Conservation (phyloP, 2,888 invertebrate genomes). For the Drosophila paranaensis region DNA sequence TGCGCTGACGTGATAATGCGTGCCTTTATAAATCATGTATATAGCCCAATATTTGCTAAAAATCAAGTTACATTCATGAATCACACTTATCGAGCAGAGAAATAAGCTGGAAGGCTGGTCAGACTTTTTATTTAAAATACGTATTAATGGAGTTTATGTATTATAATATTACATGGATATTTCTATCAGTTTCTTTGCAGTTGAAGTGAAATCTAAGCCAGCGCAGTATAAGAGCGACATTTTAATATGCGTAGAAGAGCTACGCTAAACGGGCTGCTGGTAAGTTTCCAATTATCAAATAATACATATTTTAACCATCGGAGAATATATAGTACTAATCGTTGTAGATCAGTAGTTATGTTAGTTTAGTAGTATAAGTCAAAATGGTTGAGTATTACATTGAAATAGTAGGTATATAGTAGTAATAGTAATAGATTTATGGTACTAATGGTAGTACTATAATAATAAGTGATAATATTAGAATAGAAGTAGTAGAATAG, state of each 20-base stretch:
- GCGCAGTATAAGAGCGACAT: background rate
- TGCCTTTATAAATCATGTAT: slow-evolving; percentile 49
- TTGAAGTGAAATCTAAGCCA: background rate
- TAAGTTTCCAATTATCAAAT: slow-evolving; percentile 22
- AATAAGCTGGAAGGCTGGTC: background rate
- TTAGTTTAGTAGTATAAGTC: too few relatives aligned
- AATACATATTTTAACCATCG: too few relatives aligned
- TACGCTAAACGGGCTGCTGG: slow-evolving; percentile 55
- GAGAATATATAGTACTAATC: too few relatives aligned
- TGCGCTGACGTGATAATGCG: slow-evolving; percentile 43
- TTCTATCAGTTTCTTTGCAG: slow-evolving; percentile 7
- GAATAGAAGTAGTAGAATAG: too few relatives aligned
- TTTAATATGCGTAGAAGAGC: slow-evolving; percentile 55
- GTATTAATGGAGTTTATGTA: background rate
- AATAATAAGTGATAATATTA: too few relatives aligned
- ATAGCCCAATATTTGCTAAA: slow-evolving; percentile 5
- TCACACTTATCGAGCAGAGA: background rate
- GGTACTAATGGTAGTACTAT: background rate
- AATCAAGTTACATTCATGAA: background rate
- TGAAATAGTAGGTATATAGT: too few relatives aligned
- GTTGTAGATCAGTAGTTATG: too few relatives aligned
- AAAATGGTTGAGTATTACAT: too few relatives aligned
- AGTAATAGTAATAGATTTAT: too few relatives aligned
- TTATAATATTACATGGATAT: background rate
- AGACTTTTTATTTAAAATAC: background rate